Percentiles rank a stretch among this genome's conserved stretches.
These are phyloP conservation scores for Collichthys lucidus DNA, from an alignment of 2,113 vertebrate species.

Conservation along the genomic window DNA sequence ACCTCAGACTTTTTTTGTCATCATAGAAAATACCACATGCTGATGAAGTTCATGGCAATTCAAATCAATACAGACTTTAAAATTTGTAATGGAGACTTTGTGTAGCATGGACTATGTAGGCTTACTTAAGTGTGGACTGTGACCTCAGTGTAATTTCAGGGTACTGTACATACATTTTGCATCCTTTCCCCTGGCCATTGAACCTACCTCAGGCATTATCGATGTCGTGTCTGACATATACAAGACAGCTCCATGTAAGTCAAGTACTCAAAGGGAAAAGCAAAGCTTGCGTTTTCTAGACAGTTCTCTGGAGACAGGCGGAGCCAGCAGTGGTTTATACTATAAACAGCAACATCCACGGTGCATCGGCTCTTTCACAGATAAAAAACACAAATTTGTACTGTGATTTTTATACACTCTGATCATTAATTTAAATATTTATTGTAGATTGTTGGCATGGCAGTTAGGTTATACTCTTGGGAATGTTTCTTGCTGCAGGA, in stretches of 20 bases:
- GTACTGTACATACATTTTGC: neutral
- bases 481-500: neutral
- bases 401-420: constrained; percentile 1
- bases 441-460: neutral
- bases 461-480: neutral
- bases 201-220: neutral
- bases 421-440: neutral
- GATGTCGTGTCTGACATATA: neutral
- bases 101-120: too few species aligned
- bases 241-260: neutral
- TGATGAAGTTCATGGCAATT: too few species aligned
- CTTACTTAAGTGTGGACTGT: too few species aligned
- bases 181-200: neutral
- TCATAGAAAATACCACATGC: too few species aligned
- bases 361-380: neutral
- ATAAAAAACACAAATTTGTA: neutral
- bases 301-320: neutral
- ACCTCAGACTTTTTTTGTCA: too few species aligned
- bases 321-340: neutral
- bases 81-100: too few species aligned
- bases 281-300: neutral
- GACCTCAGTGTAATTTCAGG: too few species aligned
- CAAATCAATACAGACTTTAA: too few species aligned
- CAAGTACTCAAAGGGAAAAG: neutral
- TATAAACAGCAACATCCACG: neutral